These are phyloP conservation scores for Drosophila tanythrix DNA, from an alignment of 2,888 invertebrate species.

Conservation along the genomic window DNA sequence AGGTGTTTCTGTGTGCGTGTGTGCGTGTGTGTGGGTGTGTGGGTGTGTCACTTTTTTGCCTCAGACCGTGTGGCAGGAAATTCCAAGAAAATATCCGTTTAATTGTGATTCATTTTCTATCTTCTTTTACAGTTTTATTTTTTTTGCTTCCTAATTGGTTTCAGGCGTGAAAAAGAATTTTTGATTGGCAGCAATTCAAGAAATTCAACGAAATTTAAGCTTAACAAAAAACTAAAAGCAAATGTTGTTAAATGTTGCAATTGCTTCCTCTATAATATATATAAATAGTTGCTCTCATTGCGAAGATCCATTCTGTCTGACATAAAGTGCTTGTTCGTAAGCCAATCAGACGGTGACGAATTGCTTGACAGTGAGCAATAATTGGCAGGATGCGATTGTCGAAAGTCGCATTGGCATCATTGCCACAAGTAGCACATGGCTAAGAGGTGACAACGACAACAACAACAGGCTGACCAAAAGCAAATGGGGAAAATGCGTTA, in stretches of 20 bases:
- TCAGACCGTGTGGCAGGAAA: background rate
- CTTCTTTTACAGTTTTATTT: background rate
- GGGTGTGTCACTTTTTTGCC: conserved; percentile 6
- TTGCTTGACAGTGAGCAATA: conserved; percentile 19
- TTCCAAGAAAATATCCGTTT: conserved; percentile 15
- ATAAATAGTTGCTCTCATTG: background rate
- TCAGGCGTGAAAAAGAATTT: background rate
- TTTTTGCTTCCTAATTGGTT: background rate
- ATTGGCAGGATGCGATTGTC: conserved; percentile 29
- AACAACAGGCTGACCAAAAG: conserved; percentile 18
- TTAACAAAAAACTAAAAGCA: background rate
- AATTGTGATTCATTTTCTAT: conserved; percentile 22
- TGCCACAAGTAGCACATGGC: background rate
- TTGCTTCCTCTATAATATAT: background rate
- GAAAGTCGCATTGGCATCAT: conserved; percentile 27
- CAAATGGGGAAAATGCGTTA: conserved; percentile 35
- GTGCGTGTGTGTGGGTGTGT: background rate
- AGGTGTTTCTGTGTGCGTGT: background rate
- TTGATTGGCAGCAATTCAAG: background rate
- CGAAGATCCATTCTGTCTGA: background rate
- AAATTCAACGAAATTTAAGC: background rate
- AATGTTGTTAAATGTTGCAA: background rate
- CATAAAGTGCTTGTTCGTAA: background rate
- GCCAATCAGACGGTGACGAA: conserved; percentile 22
- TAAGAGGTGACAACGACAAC: conserved; percentile 18